phyloP scores from a whole-genome alignment of 2,888 invertebrate genomes.

The Biston betularia region DNA sequence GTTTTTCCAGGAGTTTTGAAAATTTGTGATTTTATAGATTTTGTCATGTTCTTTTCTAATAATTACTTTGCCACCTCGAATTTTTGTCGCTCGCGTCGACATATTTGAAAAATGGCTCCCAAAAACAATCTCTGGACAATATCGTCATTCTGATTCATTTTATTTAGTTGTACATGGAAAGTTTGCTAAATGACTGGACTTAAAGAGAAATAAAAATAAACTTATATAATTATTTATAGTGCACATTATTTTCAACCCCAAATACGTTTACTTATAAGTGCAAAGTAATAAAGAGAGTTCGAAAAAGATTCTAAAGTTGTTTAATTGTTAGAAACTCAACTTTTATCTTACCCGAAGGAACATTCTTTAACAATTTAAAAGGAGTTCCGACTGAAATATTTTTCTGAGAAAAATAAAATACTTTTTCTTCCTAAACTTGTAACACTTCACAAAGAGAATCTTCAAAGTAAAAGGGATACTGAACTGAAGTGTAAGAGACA shows the following conservation, averaged over 20 bases:
- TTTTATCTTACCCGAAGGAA: constrained; percentile 46
- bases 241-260: not conserved
- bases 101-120: too few relatives aligned
- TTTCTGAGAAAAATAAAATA: constrained; percentile 51
- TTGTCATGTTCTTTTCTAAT: too few relatives aligned
- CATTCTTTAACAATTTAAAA: constrained; percentile 52
- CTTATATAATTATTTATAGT: too few relatives aligned
- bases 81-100: too few relatives aligned
- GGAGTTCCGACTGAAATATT: constrained; percentile 51
- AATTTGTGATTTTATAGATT: too few relatives aligned
- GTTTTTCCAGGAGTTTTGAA: too few relatives aligned
- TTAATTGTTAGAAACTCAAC: constrained; percentile 38
- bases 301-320: constrained; percentile 26
- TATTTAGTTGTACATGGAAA: too few relatives aligned
- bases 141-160: too few relatives aligned
- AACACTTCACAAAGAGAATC: constrained; percentile 61
- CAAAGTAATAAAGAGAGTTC: constrained; percentile 14
- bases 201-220: too few relatives aligned
- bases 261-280: constrained; percentile 8
- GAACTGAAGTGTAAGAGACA: constrained; percentile 25
- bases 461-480: constrained; percentile 63
- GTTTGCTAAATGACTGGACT: too few relatives aligned
- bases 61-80: too few relatives aligned
- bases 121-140: too few relatives aligned
- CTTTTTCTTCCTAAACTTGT: constrained; percentile 61